Percentiles rank a stretch among this genome's conserved stretches.
Conservation (phyloP, 2,797 vertebrate species). For the Catharus ustulatus region DNA sequence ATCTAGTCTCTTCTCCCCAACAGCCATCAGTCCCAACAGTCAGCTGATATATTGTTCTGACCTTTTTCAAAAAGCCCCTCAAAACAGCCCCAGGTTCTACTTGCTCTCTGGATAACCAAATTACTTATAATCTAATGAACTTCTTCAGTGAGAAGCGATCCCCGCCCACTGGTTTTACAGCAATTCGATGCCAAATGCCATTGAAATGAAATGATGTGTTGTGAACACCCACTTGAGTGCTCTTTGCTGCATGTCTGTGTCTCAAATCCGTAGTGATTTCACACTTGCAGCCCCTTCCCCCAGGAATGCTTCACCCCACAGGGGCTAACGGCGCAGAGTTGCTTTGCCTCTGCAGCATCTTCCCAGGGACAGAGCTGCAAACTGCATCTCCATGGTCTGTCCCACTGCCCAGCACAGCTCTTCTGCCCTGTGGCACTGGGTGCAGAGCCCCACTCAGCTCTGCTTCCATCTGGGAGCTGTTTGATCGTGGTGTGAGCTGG, state of each 20-base stretch:
- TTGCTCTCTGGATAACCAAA: constrained; percentile 39
- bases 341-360: neutral
- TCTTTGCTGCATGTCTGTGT: neutral
- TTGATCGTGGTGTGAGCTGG: neutral
- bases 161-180: constrained; percentile 54
- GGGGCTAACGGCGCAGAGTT: neutral
- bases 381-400: accelerated
- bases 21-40: neutral
- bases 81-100: constrained; percentile 35
- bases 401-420: neutral
- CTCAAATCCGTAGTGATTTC: neutral
- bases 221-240: constrained; percentile 40
- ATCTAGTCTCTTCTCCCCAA: neutral
- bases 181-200: constrained; percentile 42
- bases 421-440: neutral
- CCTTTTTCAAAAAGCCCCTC: constrained; percentile 49
- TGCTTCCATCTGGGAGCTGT: neutral
- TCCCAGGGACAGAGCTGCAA: neutral
- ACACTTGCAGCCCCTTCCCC: neutral
- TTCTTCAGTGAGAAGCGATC: constrained; percentile 40
- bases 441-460: accelerated
- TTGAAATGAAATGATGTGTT: constrained; percentile 2
- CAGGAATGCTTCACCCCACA: neutral
- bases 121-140: constrained; percentile 66
- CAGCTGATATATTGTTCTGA: neutral